These are phyloP conservation scores for Solenodon paradoxus DNA, from an alignment of 2,113 vertebrate species.

Conservation along the genomic window DNA sequence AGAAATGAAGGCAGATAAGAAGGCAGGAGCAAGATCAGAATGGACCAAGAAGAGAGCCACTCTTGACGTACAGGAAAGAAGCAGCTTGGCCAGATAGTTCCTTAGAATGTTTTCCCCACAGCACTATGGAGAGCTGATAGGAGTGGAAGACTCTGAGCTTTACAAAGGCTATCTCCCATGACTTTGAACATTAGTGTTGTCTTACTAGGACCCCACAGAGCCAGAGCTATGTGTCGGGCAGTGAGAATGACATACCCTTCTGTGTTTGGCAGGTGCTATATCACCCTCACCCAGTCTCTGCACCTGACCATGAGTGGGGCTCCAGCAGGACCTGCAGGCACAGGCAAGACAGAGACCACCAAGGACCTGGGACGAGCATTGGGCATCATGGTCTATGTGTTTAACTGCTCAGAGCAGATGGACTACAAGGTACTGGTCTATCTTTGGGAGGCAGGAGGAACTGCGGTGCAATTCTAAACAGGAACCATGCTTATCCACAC, in stretches of 20 bases:
- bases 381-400: conserved; percentile 97
- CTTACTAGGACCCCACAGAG: not conserved
- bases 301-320: conserved; percentile 97
- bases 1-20: not conserved
- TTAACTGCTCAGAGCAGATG: conserved; percentile 99
- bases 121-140: accelerated
- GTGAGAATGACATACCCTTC: not conserved
- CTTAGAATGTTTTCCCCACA: not conserved
- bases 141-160: not conserved
- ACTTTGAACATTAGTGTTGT: not conserved
- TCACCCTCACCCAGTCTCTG: conserved; percentile 95
- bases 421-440: conserved; percentile 91
- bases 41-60: too few species aligned
- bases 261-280: conserved; percentile 89
- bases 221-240: too few species aligned
- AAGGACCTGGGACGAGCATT: conserved; percentile 95
- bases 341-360: conserved; percentile 97
- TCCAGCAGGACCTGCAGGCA: conserved; percentile 94
- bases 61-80: not conserved
- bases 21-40: not conserved
- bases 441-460: not conserved
- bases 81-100: too few species aligned
- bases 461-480: too few species aligned
- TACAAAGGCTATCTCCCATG: not conserved
- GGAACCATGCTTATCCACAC: accelerated